Base-by-base conservation (phyloP, 2,113 vertebrate species). In the Carlito syrichta region DNA sequence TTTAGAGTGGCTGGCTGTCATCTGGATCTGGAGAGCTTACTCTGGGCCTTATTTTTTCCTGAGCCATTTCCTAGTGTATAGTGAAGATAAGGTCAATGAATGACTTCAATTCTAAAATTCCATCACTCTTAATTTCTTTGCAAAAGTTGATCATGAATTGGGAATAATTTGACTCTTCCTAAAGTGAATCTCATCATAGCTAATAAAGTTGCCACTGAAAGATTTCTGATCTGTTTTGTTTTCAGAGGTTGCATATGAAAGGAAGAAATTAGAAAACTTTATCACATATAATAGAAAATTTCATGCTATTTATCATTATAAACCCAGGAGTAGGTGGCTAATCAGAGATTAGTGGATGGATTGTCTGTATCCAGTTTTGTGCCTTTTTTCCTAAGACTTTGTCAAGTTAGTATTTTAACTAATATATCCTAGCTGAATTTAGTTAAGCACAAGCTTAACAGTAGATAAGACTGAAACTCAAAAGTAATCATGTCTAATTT, bases 371-470 rank as follows among this genome's bases (percentile, higher is more conserved):
- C 85, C 35, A 83, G 19, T 82, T 54, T 92, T 52, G 68, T 78
- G 89, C 32, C 71, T 90, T 84, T 86, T 84, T 81, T 95, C 60
- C 17, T 85, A 79, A 96, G 62, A 69, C 32, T 68, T 76, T 68
- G 56, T 74, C 77, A 78, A 77, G 87, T 69, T 68, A 92, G 48
- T 82, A 86, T 86, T 89, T 95, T 90, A 95, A 86, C 45, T 77
- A 62, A 76, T 63, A 45, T 4, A 73, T 77, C 50, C 35, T 45
- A 68, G 48, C 63, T 89, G 30, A 82, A 48, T 92, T 95, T 83
- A 79, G 43, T 12, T 66, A 85, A 78, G 66, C 19, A 32, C 12
- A 81, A 16, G 13, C 35, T 79, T 84, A 93, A 84, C 20, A 76
- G 19, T 84, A 32, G 43, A 30, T 74, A 89, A 74, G 27, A 73